Evolutionary conservation across 2,113 vertebrate species (phyloP), one percentile per base, ranked within the genome.

Genomic region (Petrocephalus microphthalmus): DNA sequence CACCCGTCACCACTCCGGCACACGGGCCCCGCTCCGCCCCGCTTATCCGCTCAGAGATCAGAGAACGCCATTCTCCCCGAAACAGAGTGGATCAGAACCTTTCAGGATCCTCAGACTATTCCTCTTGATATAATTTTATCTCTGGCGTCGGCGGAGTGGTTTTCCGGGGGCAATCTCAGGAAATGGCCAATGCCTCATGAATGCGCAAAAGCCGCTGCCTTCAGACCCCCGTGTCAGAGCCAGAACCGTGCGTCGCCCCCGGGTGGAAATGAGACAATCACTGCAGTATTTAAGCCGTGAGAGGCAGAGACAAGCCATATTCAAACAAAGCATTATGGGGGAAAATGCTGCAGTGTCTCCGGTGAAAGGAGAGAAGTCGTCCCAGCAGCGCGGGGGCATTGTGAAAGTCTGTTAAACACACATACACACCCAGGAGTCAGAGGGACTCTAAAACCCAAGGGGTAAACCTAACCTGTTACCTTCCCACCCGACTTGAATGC

Each of bases 21-120:
- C 90, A 90, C 90, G 91, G 91, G 91, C n/a, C 86, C 8, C 2
- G 22, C 45, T 67, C 33, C 42, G 42, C 45, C 92, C 92, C 93
- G 89, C 92, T 93, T 94, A 94, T 95, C 93, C 91, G 92, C 92
- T 74, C 90, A 92, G 91, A 92, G 93, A 95, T 95, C 93, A 94
- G 91, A 94, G 91, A 92, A 92, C 92, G 88, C 92, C 89, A 90
- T 92, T 93, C 91, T 92, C 90, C 90, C 90, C 91, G 67, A 92
- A 92, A 94, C 93, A 90, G 91, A 93, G 92, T 89, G 92, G 91
- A 93, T 91, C 87, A 88, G 89, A n/a, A 88, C 92, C 89, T 87
- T 85, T 81, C 29, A 45, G 83, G 88, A 91, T 88, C 87, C 90
- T 1, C 56, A 86, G 85, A 92, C 90, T 91, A 45, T 82, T 88